Evolutionary conservation across 2,888 invertebrate species (phyloP), one percentile per base, ranked within the genome.

Genomic region (Perdita meconis): DNA sequence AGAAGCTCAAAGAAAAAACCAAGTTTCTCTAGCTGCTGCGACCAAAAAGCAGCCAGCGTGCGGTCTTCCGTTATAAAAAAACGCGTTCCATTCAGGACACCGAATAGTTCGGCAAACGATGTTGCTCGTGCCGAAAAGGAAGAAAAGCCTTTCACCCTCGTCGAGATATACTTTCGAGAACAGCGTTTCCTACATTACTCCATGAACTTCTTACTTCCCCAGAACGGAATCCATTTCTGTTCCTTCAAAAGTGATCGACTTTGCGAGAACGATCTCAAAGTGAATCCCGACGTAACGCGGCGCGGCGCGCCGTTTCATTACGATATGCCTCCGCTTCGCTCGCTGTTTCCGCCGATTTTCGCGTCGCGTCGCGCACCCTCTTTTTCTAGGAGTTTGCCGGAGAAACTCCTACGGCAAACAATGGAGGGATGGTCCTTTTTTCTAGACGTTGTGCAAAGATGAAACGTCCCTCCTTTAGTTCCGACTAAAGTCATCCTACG

Each of bases 391-490:
- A 50, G 56, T 36, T 24, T 38, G 64, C 40, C 24, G 8, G 10
- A 24, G 12, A 66, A 47, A 66, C 71, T 78, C 59, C 63, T 65
- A 68, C 66, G 30, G 59, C 69, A 80, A 86, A 87, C 86, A 88
- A 88, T 87, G 77, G 51, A 22, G 19, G 68, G 65, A 8, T 8
- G 47, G 63, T 76, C 64, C 70, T 60, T 67, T 72, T 74, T 71
- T 57, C 59, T 38, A 38, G 66, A 71, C 68, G 65, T 67, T 68
- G 81, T 82, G 77, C 83, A 87, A 87, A 85, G 81, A 79, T 74
- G 76, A 74, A 84, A 82, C 72, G 75, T 77, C 63, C 44, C 73
- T 77, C 65, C 81, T 74, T 84, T 75, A 79, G 82, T 77, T 73
- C 36, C 24, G 65, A 59, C 50, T 61, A 68, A 67, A 70, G 38